Conservation (phyloP, 2,113 vertebrate species). For the Eolophus roseicapilla region DNA sequence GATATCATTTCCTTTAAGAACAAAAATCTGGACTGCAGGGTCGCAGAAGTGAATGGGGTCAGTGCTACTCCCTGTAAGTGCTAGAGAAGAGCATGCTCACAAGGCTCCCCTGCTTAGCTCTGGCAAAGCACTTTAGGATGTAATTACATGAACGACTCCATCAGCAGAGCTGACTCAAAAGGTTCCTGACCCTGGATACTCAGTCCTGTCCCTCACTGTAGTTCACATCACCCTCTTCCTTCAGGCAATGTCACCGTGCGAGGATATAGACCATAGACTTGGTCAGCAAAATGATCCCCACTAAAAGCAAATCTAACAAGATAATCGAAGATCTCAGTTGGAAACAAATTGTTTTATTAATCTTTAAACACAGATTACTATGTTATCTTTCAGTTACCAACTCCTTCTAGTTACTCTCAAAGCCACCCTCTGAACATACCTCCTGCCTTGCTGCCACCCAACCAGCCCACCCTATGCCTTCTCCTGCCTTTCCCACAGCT, state of each 20-base stretch:
- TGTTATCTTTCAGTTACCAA: background rate
- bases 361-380: background rate
- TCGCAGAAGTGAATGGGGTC: background rate
- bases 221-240: conserved; percentile 25
- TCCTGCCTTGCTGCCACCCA: background rate
- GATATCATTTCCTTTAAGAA: conserved; percentile 19
- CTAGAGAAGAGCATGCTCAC: conserved; percentile 23
- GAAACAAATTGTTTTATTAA: background rate
- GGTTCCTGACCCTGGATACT: conserved; percentile 60
- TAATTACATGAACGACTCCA: conserved; percentile 69
- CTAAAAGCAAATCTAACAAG: background rate
- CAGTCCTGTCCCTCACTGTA: conserved; percentile 4
- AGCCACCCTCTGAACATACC: background rate
- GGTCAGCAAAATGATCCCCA: conserved; percentile 4
- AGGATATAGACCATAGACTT: background rate
- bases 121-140: conserved; percentile 46
- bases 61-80: conserved; percentile 31
- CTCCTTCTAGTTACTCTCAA: background rate
- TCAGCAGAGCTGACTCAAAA: conserved; percentile 65
- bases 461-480: background rate
- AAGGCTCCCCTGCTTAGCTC: conserved; percentile 13
- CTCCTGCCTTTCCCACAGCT: background rate
- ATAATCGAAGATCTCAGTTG: background rate
- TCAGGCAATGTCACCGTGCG: background rate
- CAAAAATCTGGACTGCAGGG: conserved; percentile 7